Conservation (phyloP, 2,113 vertebrate species). For the Indri indri region DNA sequence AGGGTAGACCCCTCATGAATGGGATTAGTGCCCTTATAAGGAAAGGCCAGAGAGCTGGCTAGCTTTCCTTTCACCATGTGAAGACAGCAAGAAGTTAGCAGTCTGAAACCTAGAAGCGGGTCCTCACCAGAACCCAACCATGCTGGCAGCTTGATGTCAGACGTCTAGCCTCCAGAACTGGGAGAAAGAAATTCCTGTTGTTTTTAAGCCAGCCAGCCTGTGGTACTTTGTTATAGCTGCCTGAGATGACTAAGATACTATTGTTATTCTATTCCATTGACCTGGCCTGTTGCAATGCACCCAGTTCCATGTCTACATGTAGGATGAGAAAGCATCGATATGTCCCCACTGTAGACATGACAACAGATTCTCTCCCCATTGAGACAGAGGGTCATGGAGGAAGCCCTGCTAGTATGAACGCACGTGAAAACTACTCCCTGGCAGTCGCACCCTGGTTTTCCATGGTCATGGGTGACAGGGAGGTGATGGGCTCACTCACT, state of each 20-base stretch:
- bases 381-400: not conserved
- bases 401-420: not conserved
- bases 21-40: not conserved
- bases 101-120: not conserved
- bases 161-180: not conserved
- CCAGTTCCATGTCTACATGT: not conserved
- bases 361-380: not conserved
- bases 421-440: not conserved
- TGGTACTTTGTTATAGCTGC: not conserved
- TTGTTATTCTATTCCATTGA: not conserved
- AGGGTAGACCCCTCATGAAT: not conserved
- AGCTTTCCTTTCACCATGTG: not conserved
- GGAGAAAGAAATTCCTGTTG: not conserved
- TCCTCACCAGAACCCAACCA: not conserved
- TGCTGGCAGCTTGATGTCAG: not conserved
- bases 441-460: not conserved
- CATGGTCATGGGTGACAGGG: too few species aligned
- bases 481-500: not conserved
- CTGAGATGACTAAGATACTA: not conserved
- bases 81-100: not conserved
- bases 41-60: not conserved
- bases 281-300: not conserved
- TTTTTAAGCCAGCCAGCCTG: not conserved
- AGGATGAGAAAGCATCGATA: not conserved
- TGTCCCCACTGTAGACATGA: not conserved